Conservation (phyloP, 2,797 vertebrate genomes). For the Pseudomugil gertrudae region DNA sequence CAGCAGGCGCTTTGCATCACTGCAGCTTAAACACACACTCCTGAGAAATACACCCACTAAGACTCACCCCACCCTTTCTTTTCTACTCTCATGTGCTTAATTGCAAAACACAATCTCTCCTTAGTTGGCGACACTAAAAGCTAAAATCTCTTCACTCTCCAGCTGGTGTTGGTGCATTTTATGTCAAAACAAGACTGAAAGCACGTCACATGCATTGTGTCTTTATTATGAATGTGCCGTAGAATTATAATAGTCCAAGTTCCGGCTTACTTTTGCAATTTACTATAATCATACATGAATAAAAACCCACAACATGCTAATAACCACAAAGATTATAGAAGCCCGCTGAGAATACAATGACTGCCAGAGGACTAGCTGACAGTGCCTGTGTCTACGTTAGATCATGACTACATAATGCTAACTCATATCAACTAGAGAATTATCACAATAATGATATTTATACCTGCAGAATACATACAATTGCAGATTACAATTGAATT, state of each 20-base stretch:
- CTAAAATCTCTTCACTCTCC: constrained; percentile 26
- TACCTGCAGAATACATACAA: constrained; percentile 67
- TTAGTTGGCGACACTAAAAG: constrained; percentile 15
- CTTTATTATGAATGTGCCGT: constrained; percentile 79
- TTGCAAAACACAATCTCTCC: constrained; percentile 27
- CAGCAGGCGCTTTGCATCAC: constrained; percentile 40
- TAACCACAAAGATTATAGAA: constrained; percentile 70
- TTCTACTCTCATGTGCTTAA: constrained; percentile 29
- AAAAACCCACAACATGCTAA: constrained; percentile 71
- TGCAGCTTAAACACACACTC: constrained; percentile 34
- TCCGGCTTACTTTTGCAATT: constrained; percentile 48
- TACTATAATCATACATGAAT: constrained; percentile 58
- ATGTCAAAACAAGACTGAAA: constrained; percentile 37
- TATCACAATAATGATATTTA: constrained; percentile 65
- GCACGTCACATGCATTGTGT: constrained; percentile 73
- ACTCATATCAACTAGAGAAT: constrained; percentile 61
- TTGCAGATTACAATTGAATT: constrained; percentile 57
- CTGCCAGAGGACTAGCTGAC: constrained; percentile 35
- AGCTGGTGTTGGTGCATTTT: neutral
- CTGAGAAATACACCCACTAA: constrained; percentile 20
- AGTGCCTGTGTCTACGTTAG: constrained; percentile 44
- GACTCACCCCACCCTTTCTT: neutral
- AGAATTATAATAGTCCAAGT: constrained; percentile 66
- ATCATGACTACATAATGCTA: constrained; percentile 53
- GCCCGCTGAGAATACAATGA: constrained; percentile 49